Conservation (phyloP, 92 coral and sea anemone species). For the Parazoanthus swiftii region DNA sequence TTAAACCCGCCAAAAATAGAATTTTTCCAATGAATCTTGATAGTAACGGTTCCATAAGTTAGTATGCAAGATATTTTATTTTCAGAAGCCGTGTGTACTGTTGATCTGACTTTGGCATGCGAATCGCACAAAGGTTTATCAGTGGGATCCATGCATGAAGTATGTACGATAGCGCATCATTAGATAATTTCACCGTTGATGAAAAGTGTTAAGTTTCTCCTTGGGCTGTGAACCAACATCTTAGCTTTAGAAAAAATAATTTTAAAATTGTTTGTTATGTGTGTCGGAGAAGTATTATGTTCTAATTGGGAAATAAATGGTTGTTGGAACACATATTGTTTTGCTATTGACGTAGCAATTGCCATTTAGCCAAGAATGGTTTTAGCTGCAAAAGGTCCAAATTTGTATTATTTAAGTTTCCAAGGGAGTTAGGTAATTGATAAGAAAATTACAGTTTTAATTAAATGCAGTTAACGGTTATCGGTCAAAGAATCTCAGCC, state of each 20-base stretch:
- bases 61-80: no score
- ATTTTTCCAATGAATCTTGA: no score
- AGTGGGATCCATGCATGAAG: no score
- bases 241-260: no score
- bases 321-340: background rate
- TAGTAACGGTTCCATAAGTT: no score
- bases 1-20: no score
- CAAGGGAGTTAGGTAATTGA: background rate
- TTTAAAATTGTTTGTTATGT: background rate
- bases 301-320: background rate
- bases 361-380: background rate
- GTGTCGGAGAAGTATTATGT: constrained; percentile 16
- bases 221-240: background rate
- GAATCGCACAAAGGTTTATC: no score
- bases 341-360: background rate
- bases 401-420: background rate
- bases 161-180: no score
- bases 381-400: no score
- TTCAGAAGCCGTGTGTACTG: no score
- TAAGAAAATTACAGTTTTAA: background rate
- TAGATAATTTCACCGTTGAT: background rate
- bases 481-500: background rate
- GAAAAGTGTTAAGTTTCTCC: background rate
- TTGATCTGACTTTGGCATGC: no score
- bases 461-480: background rate